A percentile compares a stretch with the other conserved stretches of the same genome.
These are phyloP conservation scores for Leptopterna dolabrata DNA, from an alignment of 2,888 invertebrate genomes.

Conservation along the genomic window DNA sequence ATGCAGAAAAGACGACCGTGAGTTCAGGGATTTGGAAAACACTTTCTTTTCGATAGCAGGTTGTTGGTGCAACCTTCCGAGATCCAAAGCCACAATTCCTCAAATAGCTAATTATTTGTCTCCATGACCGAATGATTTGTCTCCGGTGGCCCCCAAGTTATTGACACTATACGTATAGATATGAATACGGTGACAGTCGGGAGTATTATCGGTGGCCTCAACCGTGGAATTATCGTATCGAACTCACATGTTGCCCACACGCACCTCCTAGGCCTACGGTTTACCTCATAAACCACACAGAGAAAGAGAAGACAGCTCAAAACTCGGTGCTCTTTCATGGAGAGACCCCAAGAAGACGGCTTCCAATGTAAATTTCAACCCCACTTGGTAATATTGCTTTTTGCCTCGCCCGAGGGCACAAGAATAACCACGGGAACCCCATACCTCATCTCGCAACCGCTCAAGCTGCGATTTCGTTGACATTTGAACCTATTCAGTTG, in stretches of 20 bases:
- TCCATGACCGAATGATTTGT: too few relatives aligned
- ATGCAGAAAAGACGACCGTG: too few relatives aligned
- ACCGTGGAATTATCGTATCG: too few relatives aligned
- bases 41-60: too few relatives aligned
- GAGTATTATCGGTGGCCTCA: too few relatives aligned
- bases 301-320: constrained; percentile 3
- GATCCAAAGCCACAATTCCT: too few relatives aligned
- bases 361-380: constrained; percentile 11
- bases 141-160: too few relatives aligned
- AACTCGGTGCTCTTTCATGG: neutral
- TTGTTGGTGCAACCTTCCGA: too few relatives aligned
- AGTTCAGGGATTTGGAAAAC: too few relatives aligned
- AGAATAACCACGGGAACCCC: neutral
- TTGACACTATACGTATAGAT: too few relatives aligned
- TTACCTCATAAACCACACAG: neutral
- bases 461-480: neutral
- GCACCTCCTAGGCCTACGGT: neutral
- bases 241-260: neutral
- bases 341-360: neutral
- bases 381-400: constrained; percentile 11
- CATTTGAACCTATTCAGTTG: neutral
- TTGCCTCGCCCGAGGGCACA: neutral
- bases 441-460: constrained; percentile 3
- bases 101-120: too few relatives aligned
- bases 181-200: too few relatives aligned